These are phyloP conservation scores for Phymatocera aterrima DNA, from an alignment of 2,888 invertebrate genomes.

Conservation along the genomic window DNA sequence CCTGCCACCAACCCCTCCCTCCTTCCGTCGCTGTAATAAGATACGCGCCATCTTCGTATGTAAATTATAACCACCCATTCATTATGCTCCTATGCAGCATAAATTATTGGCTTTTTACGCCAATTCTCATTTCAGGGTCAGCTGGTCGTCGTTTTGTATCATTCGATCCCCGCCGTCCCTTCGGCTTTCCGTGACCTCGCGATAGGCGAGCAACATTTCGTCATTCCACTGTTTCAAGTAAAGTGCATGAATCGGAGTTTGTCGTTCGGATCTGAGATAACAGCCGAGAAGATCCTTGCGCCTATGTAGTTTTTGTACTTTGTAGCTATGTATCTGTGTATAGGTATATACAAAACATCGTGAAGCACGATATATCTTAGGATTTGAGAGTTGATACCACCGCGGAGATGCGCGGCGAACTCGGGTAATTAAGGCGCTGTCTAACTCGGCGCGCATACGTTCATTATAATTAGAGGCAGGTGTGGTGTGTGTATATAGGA, in stretches of 20 bases:
- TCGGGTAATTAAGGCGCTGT: constrained; percentile 30
- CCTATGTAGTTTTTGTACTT: too few relatives aligned
- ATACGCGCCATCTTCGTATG: constrained; percentile 74
- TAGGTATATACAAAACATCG: too few relatives aligned
- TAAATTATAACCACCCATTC: constrained; percentile 73
- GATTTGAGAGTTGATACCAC: neutral
- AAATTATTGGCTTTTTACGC: constrained; percentile 73
- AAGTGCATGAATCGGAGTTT: too few relatives aligned
- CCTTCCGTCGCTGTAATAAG: constrained; percentile 70
- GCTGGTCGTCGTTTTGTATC: neutral
- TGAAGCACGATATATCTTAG: neutral
- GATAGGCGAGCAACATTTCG: too few relatives aligned
- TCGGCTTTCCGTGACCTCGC: too few relatives aligned
- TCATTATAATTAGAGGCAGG: constrained; percentile 53
- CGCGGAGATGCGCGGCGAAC: neutral
- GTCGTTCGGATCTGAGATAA: too few relatives aligned
- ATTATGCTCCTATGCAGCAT: constrained; percentile 68
- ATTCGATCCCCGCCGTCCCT: too few relatives aligned
- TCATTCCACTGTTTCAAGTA: too few relatives aligned
- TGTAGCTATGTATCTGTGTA: too few relatives aligned
- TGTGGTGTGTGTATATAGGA: constrained; percentile 54
- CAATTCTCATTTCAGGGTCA: constrained; percentile 63
- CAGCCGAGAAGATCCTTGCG: too few relatives aligned
- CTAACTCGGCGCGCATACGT: constrained; percentile 29
- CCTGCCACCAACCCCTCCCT: constrained; percentile 47